Percentiles rank a stretch among this genome's conserved stretches.
Conservation (phyloP, 2,888 invertebrate species). For the Augiades crinisus region DNA sequence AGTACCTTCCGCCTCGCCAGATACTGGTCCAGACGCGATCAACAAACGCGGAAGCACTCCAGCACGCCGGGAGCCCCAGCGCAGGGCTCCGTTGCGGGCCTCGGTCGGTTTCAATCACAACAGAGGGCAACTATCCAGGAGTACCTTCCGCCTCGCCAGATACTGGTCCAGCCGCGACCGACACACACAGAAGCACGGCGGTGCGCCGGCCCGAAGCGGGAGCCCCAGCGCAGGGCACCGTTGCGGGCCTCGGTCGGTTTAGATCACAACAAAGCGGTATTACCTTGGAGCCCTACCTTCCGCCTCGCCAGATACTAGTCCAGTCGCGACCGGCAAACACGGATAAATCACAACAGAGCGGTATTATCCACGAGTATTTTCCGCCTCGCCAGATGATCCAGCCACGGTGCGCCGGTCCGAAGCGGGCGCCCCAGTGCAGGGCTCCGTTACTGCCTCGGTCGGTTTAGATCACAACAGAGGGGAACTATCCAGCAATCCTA, state of each 20-base stretch:
- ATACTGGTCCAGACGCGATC: constrained; percentile 88
- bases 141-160: constrained; percentile 88
- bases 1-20: constrained; percentile 89
- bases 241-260: constrained; percentile 59
- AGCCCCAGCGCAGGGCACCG: constrained; percentile 60
- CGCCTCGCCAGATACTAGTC: constrained; percentile 91
- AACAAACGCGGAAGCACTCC: constrained; percentile 89
- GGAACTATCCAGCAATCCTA: no score
- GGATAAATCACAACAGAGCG: no score
- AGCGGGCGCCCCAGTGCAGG: constrained; percentile 61
- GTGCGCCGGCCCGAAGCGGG: constrained; percentile 77
- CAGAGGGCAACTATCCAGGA: no score
- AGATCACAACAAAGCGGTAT: no score
- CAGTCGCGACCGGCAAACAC: constrained; percentile 87
- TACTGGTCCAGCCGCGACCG: constrained; percentile 89
- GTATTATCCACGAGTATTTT: constrained; percentile 85
- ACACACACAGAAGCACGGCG: constrained; percentile 90
- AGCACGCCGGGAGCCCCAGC: constrained; percentile 85
- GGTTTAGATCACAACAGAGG: no score
- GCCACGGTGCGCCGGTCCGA: constrained; percentile 74
- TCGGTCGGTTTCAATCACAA: no score
- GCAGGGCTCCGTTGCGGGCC: no score
- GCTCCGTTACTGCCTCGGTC: constrained; percentile 61
- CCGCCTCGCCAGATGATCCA: constrained; percentile 90
- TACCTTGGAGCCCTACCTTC: no score